phyloP scores from a whole-genome alignment of 1,140 invertebrate species.

The Pogonomyrmex californicus region DNA sequence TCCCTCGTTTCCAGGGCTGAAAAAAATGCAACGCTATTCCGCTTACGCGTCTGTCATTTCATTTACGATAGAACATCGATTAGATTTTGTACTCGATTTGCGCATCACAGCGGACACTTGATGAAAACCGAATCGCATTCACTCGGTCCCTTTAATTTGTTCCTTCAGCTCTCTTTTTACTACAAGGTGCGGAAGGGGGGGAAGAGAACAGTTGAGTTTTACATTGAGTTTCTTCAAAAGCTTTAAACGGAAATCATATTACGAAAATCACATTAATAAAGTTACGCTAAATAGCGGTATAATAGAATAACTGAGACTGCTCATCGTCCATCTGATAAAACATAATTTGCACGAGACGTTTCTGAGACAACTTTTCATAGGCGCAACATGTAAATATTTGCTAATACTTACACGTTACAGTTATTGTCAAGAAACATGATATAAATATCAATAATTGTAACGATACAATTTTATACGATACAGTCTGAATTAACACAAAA shows the following conservation, averaged over 20 bases:
- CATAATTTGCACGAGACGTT: background rate
- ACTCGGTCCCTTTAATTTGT: conserved; percentile 42
- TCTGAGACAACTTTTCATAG: background rate
- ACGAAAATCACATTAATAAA: conserved; percentile 68
- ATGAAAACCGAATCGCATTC: conserved; percentile 64
- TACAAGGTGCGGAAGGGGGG: background rate
- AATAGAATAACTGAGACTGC: background rate
- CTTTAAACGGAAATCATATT: conserved; percentile 44
- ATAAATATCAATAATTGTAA: conserved; percentile 10
- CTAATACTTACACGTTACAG: background rate
- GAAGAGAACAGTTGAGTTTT: conserved; percentile 40
- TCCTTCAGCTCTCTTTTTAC: conserved; percentile 1
- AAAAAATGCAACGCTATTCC: conserved; percentile 51
- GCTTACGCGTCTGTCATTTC: conserved; percentile 68
- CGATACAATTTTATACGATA: background rate
- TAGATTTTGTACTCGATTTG: conserved; percentile 74
- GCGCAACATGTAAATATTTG: background rate
- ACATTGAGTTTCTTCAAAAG: conserved; percentile 56
- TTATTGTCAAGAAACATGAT: conserved; percentile 6
- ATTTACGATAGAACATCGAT: conserved; percentile 75
- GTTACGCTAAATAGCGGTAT: conserved; percentile 46
- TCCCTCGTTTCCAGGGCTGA: background rate
- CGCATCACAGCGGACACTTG: conserved; percentile 70
- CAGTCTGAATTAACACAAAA: background rate
- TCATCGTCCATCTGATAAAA: background rate